phyloP scores from a whole-genome alignment of 2,797 vertebrate genomes.

The Pteropus rufus region DNA sequence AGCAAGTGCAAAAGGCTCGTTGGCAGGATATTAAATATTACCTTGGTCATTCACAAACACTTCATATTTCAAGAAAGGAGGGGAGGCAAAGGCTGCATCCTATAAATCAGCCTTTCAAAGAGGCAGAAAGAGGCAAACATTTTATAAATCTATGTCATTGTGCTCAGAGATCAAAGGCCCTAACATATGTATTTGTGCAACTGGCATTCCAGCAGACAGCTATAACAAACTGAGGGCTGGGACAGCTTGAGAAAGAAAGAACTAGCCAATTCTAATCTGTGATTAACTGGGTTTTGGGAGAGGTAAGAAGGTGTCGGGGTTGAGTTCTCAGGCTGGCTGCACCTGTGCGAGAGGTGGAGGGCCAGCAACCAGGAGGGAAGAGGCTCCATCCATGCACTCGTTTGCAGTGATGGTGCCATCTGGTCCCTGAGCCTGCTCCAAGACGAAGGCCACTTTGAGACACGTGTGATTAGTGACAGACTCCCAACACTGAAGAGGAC shows the following conservation, averaged over 20 bases:
- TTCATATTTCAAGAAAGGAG: constrained; percentile 86
- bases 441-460: background rate
- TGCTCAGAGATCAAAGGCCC: constrained; percentile 81
- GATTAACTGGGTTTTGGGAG: constrained; percentile 69
- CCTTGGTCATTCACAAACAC: constrained; percentile 83
- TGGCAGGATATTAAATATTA: constrained; percentile 87
- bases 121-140: constrained; percentile 83
- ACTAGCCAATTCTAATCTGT: constrained; percentile 75
- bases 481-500: background rate
- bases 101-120: constrained; percentile 83
- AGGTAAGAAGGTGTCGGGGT: constrained; percentile 44
- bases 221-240: constrained; percentile 72
- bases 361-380: background rate
- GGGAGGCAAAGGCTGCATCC: constrained; percentile 76
- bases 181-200: constrained; percentile 81
- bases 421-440: background rate
- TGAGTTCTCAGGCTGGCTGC: background rate
- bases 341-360: rapidly evolving
- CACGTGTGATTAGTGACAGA: background rate
- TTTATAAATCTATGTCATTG: constrained; percentile 84
- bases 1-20: constrained; percentile 79
- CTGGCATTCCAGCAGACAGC: constrained; percentile 79
- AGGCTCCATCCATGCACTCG: rapidly evolving
- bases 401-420: background rate
- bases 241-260: constrained; percentile 78